Evolutionary conservation across 2,113 vertebrate species (phyloP).

Genomic region (Otis tarda): DNA sequence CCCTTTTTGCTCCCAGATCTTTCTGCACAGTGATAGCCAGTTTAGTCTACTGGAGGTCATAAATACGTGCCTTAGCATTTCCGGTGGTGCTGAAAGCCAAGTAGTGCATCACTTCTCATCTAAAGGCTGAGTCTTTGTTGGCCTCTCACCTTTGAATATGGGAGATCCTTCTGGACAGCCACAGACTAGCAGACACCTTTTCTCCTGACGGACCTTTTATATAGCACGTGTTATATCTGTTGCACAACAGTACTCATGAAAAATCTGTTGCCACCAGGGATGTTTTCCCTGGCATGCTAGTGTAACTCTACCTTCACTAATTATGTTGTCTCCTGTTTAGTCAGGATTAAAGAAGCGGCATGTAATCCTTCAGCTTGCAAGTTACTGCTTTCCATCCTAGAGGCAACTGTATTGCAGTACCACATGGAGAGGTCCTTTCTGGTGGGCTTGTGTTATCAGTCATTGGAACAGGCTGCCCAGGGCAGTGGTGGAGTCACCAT

Average conservation of each 20-base stretch:
- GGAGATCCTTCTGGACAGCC: background rate
- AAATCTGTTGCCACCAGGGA: background rate
- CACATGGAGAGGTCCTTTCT: accelerated
- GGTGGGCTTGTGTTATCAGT: background rate
- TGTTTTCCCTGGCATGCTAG: background rate
- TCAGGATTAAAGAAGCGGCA: background rate
- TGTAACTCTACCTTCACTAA: background rate
- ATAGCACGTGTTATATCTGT: background rate
- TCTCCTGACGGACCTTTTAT: background rate
- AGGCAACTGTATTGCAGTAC: background rate
- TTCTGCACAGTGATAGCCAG: background rate
- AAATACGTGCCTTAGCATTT: background rate
- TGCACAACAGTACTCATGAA: background rate
- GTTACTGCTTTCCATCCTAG: background rate
- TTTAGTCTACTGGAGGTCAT: background rate
- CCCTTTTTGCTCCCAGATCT: background rate
- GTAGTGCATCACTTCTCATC: background rate
- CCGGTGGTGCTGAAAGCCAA: background rate
- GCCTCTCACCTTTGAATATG: background rate
- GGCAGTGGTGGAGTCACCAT: background rate
- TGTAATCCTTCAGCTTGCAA: background rate
- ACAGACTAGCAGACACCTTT: background rate
- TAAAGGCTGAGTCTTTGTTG: background rate
- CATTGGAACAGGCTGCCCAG: background rate
- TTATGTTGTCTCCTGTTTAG: background rate